phyloP scores from a whole-genome alignment of 2,797 vertebrate species.

The Aphelocoma californica region DNA sequence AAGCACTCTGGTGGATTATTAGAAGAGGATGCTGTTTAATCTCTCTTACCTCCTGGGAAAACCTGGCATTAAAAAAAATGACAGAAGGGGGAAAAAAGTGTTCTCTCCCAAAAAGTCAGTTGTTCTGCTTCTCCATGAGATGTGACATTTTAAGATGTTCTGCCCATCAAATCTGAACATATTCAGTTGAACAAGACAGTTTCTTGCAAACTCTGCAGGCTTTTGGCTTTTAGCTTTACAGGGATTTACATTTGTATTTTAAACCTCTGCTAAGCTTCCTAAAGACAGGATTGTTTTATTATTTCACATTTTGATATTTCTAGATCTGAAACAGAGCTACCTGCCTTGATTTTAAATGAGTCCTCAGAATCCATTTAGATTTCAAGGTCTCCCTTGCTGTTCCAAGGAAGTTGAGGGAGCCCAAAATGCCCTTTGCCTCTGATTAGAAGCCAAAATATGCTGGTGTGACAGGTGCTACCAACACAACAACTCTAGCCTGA shows the following conservation, averaged over 20 bases:
- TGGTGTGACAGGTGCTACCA: not conserved
- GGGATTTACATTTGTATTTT: conserved; percentile 19
- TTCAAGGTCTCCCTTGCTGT: not conserved
- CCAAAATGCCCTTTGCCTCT: not conserved
- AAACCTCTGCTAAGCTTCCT: conserved; percentile 6
- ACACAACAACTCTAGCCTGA: not conserved
- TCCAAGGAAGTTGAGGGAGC: not conserved
- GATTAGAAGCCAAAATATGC: not conserved
- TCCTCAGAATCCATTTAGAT: not conserved
- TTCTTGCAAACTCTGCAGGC: not conserved
- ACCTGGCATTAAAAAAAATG: not conserved
- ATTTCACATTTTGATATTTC: not conserved
- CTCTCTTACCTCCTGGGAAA: conserved; percentile 19
- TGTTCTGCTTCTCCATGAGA: not conserved
- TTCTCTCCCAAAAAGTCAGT: not conserved
- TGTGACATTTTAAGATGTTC: not conserved
- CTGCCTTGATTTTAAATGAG: not conserved
- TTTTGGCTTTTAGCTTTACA: not conserved
- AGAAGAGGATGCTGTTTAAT: not conserved
- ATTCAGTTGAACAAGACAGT: not conserved
- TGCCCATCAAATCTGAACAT: not conserved
- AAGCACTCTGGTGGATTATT: not conserved
- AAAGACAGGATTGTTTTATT: not conserved
- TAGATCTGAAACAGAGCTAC: not conserved
- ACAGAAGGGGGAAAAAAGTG: not conserved